phyloP scores from a whole-genome alignment of 2,113 vertebrate genomes.

The Orcinus orca region DNA sequence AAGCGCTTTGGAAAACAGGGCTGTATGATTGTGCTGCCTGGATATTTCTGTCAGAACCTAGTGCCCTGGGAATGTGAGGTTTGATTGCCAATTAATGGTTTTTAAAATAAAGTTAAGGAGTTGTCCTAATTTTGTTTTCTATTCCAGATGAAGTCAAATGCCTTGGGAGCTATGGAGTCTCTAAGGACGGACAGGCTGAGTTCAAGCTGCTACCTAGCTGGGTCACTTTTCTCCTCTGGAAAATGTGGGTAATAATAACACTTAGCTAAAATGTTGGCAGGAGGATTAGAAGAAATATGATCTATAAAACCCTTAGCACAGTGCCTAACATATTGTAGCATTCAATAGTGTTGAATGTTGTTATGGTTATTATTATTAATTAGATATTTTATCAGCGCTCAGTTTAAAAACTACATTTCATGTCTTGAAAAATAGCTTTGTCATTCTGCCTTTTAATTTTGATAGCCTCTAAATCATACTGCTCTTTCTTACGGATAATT shows the following conservation, averaged over 20 bases:
- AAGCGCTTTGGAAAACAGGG: slow-evolving; percentile 4
- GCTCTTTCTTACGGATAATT: not conserved
- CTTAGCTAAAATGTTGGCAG: not conserved
- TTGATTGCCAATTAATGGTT: slow-evolving; percentile 64
- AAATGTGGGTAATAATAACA: not conserved
- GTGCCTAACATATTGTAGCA: not conserved
- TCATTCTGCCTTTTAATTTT: slow-evolving; percentile 3
- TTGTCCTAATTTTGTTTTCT: slow-evolving; percentile 71
- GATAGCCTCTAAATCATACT: not conserved
- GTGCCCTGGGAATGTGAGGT: slow-evolving; percentile 57
- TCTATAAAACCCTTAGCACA: not conserved
- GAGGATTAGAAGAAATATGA: not conserved
- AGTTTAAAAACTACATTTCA: not conserved
- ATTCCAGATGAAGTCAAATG: slow-evolving; percentile 65
- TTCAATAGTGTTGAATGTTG: not conserved
- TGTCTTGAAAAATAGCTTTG: slow-evolving; percentile 15
- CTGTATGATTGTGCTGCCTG: slow-evolving; percentile 34
- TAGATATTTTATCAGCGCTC: not conserved
- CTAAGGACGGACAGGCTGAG: not conserved
- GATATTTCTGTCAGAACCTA: slow-evolving; percentile 66
- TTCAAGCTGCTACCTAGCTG: slow-evolving; percentile 34
- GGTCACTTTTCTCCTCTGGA: slow-evolving; percentile 36
- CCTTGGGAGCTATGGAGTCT: slow-evolving; percentile 37
- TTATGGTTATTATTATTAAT: not conserved
- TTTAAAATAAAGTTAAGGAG: slow-evolving; percentile 66